Percentiles rank a stretch among this genome's conserved stretches.
Evolutionary conservation across 2,888 invertebrate species (phyloP).

Genomic region (Itoplectis maculator): DNA sequence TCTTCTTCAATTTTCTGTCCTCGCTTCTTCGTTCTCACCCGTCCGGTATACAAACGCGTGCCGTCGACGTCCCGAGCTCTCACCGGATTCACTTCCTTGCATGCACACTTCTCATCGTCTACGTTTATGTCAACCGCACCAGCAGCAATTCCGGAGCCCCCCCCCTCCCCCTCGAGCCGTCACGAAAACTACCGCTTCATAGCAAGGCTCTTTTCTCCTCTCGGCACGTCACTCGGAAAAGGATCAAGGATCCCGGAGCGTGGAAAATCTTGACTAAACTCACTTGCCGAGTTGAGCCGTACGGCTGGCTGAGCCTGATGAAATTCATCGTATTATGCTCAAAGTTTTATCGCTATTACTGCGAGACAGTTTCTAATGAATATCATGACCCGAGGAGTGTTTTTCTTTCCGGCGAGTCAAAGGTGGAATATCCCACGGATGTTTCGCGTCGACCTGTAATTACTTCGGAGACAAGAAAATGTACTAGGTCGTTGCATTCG

Average conservation of each 20-base stretch:
- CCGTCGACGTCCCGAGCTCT: constrained; percentile 34
- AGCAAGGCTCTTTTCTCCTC: constrained; percentile 11
- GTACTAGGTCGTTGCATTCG: too few species aligned
- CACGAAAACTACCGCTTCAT: constrained; percentile 37
- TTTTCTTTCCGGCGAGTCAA: background rate
- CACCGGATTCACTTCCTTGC: constrained; percentile 48
- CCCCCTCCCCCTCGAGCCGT: constrained; percentile 29
- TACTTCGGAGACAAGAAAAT: too few species aligned
- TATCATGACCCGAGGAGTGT: background rate
- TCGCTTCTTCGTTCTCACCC: constrained; percentile 20
- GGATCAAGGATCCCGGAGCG: constrained; percentile 19
- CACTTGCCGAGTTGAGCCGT: background rate
- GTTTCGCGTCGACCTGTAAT: background rate
- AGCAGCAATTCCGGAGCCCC: constrained; percentile 29
- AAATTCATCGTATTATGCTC: background rate
- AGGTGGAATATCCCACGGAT: background rate
- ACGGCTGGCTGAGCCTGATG: background rate
- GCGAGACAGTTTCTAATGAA: background rate
- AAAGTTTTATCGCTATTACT: background rate
- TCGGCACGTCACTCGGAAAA: constrained; percentile 21
- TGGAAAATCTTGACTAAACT: constrained; percentile 19
- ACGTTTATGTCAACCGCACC: constrained; percentile 39
- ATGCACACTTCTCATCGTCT: constrained; percentile 26
- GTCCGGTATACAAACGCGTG: constrained; percentile 43
- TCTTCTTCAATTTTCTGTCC: constrained; percentile 16